phyloP scores from a whole-genome alignment of 2,888 invertebrate species.

The Hypselothyrea guttata region DNA sequence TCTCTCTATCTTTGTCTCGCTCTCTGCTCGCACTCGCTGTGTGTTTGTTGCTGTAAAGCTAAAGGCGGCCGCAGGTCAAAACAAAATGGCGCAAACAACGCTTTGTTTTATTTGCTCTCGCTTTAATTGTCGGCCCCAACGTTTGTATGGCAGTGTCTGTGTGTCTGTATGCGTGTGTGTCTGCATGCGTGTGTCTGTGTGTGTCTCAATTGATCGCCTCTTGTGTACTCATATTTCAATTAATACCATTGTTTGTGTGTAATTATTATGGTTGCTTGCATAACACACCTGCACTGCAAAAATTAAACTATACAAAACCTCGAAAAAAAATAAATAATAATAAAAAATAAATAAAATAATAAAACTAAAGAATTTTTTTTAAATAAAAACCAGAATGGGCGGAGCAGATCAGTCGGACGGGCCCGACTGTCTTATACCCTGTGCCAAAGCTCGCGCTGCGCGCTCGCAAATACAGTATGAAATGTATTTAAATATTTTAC shows the following conservation, averaged over 20 bases:
- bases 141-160: constrained; percentile 15
- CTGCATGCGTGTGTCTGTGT: neutral
- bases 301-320: neutral
- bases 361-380: too few relatives aligned
- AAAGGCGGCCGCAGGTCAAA: constrained; percentile 55
- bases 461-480: too few relatives aligned
- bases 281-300: constrained; percentile 8
- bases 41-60: constrained; percentile 12
- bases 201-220: constrained; percentile 25
- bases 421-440: too few relatives aligned
- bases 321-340: too few relatives aligned
- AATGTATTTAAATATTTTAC: too few relatives aligned
- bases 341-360: too few relatives aligned
- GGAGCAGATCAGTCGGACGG: too few relatives aligned
- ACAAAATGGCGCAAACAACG: constrained; percentile 64
- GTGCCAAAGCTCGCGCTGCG: too few relatives aligned
- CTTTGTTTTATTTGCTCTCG: too few relatives aligned
- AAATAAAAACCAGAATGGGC: too few relatives aligned
- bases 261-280: constrained; percentile 55
- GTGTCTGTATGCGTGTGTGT: neutral
- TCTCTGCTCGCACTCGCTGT: constrained; percentile 7
- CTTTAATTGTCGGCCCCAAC: constrained; percentile 3
- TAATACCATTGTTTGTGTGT: constrained; percentile 43
- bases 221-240: constrained; percentile 47
- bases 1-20: constrained; percentile 8